Conservation (phyloP, 2,797 vertebrate genomes). For the Bufotes viridis region DNA sequence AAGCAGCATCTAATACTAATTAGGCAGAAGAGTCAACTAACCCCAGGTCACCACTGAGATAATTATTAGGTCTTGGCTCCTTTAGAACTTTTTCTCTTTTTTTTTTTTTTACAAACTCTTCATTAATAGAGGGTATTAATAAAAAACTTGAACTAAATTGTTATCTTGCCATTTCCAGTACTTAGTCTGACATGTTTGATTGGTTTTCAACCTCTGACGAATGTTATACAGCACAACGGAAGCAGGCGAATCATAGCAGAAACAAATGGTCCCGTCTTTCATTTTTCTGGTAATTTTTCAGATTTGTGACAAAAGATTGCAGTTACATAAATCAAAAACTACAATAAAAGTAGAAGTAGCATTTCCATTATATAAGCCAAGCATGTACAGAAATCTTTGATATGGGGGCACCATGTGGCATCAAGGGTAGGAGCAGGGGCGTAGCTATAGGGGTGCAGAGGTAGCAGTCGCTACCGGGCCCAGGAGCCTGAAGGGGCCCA, state of each 20-base stretch:
- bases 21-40: not conserved
- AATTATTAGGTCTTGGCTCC: constrained; percentile 2
- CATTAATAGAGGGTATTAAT: constrained; percentile 7
- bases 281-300: not conserved
- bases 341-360: not conserved
- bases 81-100: not conserved
- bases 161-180: not conserved
- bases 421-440: not conserved
- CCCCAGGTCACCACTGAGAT: constrained; percentile 4
- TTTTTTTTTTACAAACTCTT: not conserved
- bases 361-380: not conserved
- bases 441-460: no score
- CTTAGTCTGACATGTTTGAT: constrained; percentile 8
- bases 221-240: not conserved
- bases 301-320: not conserved
- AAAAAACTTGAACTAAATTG: not conserved
- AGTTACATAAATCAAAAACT: not conserved
- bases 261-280: not conserved
- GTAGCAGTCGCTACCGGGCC: no score
- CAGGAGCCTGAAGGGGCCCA: no score
- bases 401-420: not conserved
- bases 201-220: no score
- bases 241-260: not conserved
- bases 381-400: not conserved
- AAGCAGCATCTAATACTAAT: constrained; percentile 15